Base-by-base conservation (phyloP, 2,888 invertebrate species). In the Trissoscelio sp. region DNA sequence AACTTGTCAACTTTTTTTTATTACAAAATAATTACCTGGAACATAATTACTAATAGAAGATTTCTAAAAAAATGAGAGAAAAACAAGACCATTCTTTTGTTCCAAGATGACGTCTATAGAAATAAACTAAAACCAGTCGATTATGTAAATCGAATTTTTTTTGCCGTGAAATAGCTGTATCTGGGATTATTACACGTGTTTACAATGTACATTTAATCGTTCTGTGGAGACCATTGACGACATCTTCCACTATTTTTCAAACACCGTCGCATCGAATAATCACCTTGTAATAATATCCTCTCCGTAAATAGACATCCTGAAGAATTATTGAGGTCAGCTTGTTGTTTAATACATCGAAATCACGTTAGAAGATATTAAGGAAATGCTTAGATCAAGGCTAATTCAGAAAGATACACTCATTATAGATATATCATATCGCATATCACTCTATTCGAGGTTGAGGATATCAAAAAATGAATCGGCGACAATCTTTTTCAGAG, bases 381-480 rank as follows among this genome's bases (percentile, higher is more conserved):
- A 78, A 78, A 69, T 60, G 62, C 46, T 70, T 70, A 55, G 77
- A 78, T 69, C 69, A 78, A 78, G 77, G 77, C 37, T 70, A 16
- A 70, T 62, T 53, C 62, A 11, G 28, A 44, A 12, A 46, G 58
- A 60, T 67, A 67, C 7, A 16, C 14, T 53, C 55, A 37, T 39
- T 46, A 11, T 14, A 34, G 62, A 57, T 58, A 57, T 28, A 42
- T 31, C 22, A 12, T 58, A 39, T 39, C 42, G 22, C 53, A 44
- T 73, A 44, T 55, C 67, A 20, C n/a, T 11, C 16, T 24, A 37
- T 18, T 62, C 55, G 64, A 74, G 73, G 64, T 20, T 34, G 62
- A 11, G 18, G 14, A 11, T 11, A 14, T n/a, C 14, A 14, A 2
- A 12, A 42, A 12, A 22, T 9, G 5, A 0, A 42, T 14, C 31